Percentiles rank a stretch among this genome's conserved stretches.
phyloP scores from a whole-genome alignment of 2,113 vertebrate species.

The Abramis brama region DNA sequence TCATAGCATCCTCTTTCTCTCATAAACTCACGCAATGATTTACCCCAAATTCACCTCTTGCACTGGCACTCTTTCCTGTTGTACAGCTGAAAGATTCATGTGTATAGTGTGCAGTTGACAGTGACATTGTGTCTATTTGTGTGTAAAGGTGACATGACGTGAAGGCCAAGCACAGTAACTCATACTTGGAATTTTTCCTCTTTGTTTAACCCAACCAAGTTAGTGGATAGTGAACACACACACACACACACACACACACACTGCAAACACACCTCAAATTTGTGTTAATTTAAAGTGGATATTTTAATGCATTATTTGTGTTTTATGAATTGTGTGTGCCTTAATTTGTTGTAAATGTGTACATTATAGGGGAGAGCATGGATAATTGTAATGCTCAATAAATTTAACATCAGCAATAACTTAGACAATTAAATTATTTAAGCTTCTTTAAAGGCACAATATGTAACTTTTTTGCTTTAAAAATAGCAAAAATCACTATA shows the following conservation, averaged over 20 bases:
- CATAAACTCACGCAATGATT: slow-evolving; percentile 19
- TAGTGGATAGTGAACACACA: no score
- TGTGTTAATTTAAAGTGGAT: background rate
- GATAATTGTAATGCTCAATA: background rate
- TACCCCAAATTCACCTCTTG: slow-evolving; percentile 36
- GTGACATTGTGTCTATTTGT: slow-evolving; percentile 40
- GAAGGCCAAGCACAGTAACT: no score
- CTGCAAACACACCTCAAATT: no score
- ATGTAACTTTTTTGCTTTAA: no score
- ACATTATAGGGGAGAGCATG: background rate
- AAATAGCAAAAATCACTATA: no score
- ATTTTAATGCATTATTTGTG: background rate
- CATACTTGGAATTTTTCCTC: no score
- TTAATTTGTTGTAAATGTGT: background rate
- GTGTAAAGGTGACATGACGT: background rate
- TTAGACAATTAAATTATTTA: background rate
- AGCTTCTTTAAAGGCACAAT: no score
- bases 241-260: no score
- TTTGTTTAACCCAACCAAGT: no score
- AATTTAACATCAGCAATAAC: background rate
- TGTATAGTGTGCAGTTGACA: slow-evolving; percentile 37
- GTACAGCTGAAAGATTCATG: slow-evolving; percentile 48
- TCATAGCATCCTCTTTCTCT: background rate
- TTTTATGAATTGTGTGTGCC: background rate
- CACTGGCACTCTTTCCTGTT: slow-evolving; percentile 52